Evolutionary conservation across 2,888 invertebrate species (phyloP), one percentile per base, ranked within the genome.

Genomic region (Epinotia bilunana): DNA sequence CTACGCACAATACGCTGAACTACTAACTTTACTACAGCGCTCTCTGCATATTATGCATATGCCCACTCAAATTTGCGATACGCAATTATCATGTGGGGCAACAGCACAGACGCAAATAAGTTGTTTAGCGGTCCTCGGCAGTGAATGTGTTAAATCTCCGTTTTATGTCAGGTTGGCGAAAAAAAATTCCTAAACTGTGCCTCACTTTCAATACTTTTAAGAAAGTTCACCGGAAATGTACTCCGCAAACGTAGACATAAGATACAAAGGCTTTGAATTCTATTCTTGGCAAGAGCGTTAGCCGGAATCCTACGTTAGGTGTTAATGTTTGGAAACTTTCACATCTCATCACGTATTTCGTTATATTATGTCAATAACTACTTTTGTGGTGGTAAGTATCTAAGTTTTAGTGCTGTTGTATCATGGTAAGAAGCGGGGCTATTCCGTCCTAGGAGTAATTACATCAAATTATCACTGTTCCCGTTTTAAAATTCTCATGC

Each of bases 221-320:
- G 16, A 49, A 53, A 23, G 9, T 23, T 43, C 63, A 63, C 43
- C 39, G 61, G 16, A 16, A 49, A 49, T 13, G 46, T 49, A 39
- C 7, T 63, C 33, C 18, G 18, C 12, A 63, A 63, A 46, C 20
- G 33, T 2, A n/a, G 43, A n/a, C 39, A 33, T 39, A 11, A 23
- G 46, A 9, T 20, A 39, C 20, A 28, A 49, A 49, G 33, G 33
- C 18, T 60, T 65, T 33, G 65, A n/a, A 28, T 65, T 65, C 49
- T 73, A 65, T 73, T 73, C 49, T 57, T 33, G 64, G 64, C 43
- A 57, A 72, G 49, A 53, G 33, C 33, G 33, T 49, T 72, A 20
- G 12, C 39, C 18, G 33, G 33, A 13, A 39, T 49, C 18, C 23
- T 18, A 49, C 39, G 9, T 39, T 39, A 39, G 70, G 61, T 65